These are phyloP conservation scores for Aphidius colemani DNA, from an alignment of 2,888 invertebrate species.

Conservation along the genomic window DNA sequence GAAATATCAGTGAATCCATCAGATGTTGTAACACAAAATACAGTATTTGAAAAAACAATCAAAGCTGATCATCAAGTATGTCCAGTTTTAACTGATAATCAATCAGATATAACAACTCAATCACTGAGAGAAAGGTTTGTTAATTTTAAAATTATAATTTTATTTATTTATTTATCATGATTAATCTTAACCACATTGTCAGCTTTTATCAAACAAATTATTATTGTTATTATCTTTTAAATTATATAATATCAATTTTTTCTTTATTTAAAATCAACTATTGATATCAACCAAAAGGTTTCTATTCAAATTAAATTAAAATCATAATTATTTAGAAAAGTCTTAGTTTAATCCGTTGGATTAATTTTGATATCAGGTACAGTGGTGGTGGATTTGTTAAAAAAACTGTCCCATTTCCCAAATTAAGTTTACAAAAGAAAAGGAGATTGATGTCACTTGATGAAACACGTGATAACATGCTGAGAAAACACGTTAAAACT, in stretches of 20 bases:
- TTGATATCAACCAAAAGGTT: not conserved
- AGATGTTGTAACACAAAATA: constrained; percentile 53
- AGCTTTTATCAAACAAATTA: too few species aligned
- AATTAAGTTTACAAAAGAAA: constrained; percentile 62
- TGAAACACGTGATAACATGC: constrained; percentile 55
- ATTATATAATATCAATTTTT: too few species aligned
- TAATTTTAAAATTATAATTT: not conserved
- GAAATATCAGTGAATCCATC: constrained; percentile 54
- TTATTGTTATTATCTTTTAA: not conserved
- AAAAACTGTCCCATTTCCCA: constrained; percentile 65
- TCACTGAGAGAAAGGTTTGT: constrained; percentile 53
- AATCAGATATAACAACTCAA: constrained; percentile 48
- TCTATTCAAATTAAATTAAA: not conserved
- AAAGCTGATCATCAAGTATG: constrained; percentile 48
- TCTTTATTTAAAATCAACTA: too few species aligned
- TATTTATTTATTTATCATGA: not conserved
- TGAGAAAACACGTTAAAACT: constrained; percentile 56
- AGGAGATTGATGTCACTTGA: constrained; percentile 62
- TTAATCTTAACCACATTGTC: not conserved
- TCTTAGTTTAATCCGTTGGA: constrained; percentile 10
- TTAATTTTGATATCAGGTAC: constrained; percentile 49
- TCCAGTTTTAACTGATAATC: constrained; percentile 41
- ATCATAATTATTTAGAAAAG: too few species aligned
- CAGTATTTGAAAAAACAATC: constrained; percentile 53
- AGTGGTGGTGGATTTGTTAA: constrained; percentile 65